Base-by-base conservation (phyloP, 2,797 vertebrate species). In the Gallirallus australis region DNA sequence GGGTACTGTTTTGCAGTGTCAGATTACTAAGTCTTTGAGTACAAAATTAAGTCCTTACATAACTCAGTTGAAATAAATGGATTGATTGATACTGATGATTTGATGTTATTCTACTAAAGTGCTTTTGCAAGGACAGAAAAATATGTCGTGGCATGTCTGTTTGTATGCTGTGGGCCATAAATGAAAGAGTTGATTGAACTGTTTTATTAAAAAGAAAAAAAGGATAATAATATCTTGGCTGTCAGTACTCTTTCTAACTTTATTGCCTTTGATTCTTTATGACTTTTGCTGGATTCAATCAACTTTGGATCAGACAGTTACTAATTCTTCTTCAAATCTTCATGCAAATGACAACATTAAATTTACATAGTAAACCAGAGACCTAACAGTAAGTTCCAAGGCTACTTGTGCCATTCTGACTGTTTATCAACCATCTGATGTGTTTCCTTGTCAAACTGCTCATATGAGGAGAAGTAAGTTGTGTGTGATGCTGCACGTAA, bases 291-390 rank as follows among this genome's bases (percentile, higher is more conserved):
- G 50, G 47, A 15, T 92, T 89, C 65, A 83, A 40, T 21, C 54
- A 76, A 71, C 69, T 94, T 93, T 93, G 85, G 63, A 81, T 79
- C 76, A 83, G 86, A 75, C n/a, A 71, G 65, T 92, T 86, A 82
- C 63, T 92, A 83, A 91, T 91, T 94, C 15, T 27, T 86, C 61
- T 81, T 83, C 63, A 92, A 83, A 93, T 56, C 65, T 70, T 77
- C 25, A 78, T 52, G 52, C 28, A 82, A 82, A 88, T 79, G 60
- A 48, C 50, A 87, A 59, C 0, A 1, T 53, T 57, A 70, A 37
- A 61, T 80, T 82, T 78, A 19, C 59, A 13, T 17, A 56, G 61
- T 52, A 92, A 89, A 68, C 31, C 40, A 80, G 48, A 60, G 57
- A 71, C 31, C 27, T 48, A 35, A 82, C 0, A 0, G 33, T 75